Base-by-base conservation (phyloP, 1,140 invertebrate genomes). In the Drosophila equinoxialis region DNA sequence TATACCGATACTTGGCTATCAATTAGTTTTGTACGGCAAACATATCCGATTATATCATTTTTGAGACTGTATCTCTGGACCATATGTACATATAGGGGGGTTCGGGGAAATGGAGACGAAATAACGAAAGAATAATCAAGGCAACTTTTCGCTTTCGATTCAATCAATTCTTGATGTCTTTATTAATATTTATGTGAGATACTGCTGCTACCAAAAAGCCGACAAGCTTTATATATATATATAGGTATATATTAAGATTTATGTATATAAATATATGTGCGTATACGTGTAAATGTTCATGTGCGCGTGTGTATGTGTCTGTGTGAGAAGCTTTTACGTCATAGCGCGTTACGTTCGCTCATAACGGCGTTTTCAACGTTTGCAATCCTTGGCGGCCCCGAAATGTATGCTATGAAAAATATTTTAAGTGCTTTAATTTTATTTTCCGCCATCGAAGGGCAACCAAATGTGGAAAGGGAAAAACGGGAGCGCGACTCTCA, bases 371-470 rank as follows among this genome's bases (percentile, higher is more conserved):
- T 37, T 17, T 1, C 55, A 39, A 39, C 37, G 8, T 54, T 14
- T 30, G 17, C 63, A 30, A 51, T 54, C 20, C 23, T 63, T 74
- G 54, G 26, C 45, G 41, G 26, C 35, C 79, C 69, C 65, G 14
- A 65, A 73, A 79, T 74, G 60, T 74, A 72, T 83, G 83, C 80
- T 89, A 75, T 80, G 74, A 87, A 83, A 61, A 45, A 62, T 65
- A 74, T 85, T 87, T 83, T 87, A 86, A 86, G 83, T 86, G 83
- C 83, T 86, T 83, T 86, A 86, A 86, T 86, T 86, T 87, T 71
- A 86, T 86, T 82, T 86, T 65, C 65, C 45, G 62, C 58, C 63
- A 58, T 67, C 62, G 68, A 73, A 61, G 65, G 14, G 63, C 65
- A 37, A 58, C 7, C 35, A 13, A 57, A 57, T 10, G 30, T 37